A percentile compares a stretch with the other conserved stretches of the same genome.
Evolutionary conservation across 2,888 invertebrate genomes (phyloP).

Genomic region (Athripsodes cinereus): DNA sequence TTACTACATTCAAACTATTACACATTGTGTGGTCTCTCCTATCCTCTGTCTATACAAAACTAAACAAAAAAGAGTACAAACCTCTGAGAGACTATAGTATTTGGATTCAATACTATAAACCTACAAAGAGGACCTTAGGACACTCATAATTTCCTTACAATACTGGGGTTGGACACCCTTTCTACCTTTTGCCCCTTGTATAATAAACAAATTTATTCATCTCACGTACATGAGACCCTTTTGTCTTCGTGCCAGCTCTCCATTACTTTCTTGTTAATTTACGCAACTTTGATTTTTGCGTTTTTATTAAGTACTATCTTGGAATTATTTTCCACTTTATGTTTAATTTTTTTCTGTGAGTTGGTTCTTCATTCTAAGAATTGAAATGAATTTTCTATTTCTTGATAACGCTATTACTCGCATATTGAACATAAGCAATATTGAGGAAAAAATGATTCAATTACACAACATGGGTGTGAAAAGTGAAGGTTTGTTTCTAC

Average conservation of each 20-base stretch:
- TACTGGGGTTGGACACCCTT: background rate
- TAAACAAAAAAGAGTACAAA: no score
- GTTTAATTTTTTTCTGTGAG: no score
- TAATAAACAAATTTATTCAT: constrained; percentile 2
- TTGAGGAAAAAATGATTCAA: no score
- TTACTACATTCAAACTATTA: no score
- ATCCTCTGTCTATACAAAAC: no score
- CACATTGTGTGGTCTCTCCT: no score
- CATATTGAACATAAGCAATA: no score
- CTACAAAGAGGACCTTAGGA: background rate
- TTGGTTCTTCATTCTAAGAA: no score
- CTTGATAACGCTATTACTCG: no score
- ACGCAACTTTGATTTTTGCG: background rate
- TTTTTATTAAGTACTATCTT: background rate
- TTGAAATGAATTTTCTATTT: no score
- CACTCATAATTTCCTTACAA: background rate
- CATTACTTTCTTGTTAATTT: constrained; percentile 1
- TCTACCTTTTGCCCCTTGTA: background rate
- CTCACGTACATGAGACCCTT: background rate
- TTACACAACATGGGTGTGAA: no score
- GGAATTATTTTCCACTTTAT: background rate
- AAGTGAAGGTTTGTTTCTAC: no score
- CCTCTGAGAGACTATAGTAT: background rate
- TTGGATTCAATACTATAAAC: background rate
- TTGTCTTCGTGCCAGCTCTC: background rate